Base-by-base conservation (phyloP, 1,140 invertebrate species). In the Scaptomyza graminum region DNA sequence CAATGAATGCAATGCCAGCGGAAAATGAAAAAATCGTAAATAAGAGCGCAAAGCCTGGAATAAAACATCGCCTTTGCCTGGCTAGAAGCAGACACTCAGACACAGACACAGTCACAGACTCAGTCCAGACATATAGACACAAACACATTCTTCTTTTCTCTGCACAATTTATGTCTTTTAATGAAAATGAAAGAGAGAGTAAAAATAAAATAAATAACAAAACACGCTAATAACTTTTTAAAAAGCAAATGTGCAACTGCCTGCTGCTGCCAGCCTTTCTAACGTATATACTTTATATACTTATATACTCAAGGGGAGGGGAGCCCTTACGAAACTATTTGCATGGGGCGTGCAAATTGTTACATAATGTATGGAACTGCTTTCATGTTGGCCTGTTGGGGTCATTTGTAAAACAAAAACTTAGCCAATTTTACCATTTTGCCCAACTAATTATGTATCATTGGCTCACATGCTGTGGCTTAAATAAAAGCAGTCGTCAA, bases 101-200 rank as follows among this genome's bases (percentile, higher is more conserved):
- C 39, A 60, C 47, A 41, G 63, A 44, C 37, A 71, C 62, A 84
- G 68, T 74, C 70, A n/a, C 56, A 79, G 49, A 57, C 60, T 51
- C 34, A 68, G 49, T 54, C 49, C 52, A 49, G 62, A 55, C 51
- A 50, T 49, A 78, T 18, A 44, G 52, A 51, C 43, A 60, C 39
- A 41, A 7, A 74, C 52, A 69, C 70, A 85, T 80, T 79, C 67
- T 76, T 84, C 56, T 62, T 18, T 16, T 87, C 88, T 82, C 83
- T 87, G 83, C 83, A 88, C 83, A 87, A 87, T 87, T 87, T 87
- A 87, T 87, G 83, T 82, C 83, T 87, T 82, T 87, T 87, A 87
- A 87, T 87, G 83, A 88, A 88, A 87, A 88, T 79, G 56, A 75
- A 70, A 56, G 18, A 39, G 43, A 56, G 61, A 59, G 31, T 57